Percentiles rank a stretch among this genome's conserved stretches.
phyloP scores from a whole-genome alignment of 2,113 vertebrate genomes.

The Setophaga kirtlandii region DNA sequence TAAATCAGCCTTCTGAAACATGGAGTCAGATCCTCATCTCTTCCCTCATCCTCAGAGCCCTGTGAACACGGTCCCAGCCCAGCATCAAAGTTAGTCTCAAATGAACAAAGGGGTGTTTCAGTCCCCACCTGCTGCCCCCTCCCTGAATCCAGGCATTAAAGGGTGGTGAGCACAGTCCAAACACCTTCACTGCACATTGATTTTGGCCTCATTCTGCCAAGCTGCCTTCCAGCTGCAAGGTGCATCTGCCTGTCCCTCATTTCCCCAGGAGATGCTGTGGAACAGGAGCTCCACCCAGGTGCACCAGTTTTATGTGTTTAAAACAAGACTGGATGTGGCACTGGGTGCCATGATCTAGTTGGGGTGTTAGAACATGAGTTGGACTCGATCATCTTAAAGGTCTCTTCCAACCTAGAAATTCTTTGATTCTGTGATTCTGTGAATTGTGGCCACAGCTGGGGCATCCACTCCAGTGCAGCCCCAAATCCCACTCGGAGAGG shows the following conservation, averaged over 20 bases:
- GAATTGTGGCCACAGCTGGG: background rate
- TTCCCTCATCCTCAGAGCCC: no score
- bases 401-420: no score
- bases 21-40: no score
- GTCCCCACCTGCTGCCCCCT: background rate
- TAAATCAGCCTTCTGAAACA: no score
- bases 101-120: background rate
- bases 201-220: background rate
- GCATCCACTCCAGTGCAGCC: rapidly evolving
- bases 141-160: rapidly evolving
- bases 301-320: background rate
- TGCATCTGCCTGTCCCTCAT: background rate
- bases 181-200: rapidly evolving
- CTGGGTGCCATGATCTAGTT: no score
- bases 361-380: no score
- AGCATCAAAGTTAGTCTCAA: background rate
- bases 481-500: background rate
- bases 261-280: background rate
- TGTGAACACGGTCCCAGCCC: no score
- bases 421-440: no score
- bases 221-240: background rate
- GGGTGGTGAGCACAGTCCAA: background rate
- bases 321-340: no score
- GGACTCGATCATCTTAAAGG: no score
- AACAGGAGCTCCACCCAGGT: background rate